Conservation (phyloP, 2,888 invertebrate genomes). For the Germaria angustata region DNA sequence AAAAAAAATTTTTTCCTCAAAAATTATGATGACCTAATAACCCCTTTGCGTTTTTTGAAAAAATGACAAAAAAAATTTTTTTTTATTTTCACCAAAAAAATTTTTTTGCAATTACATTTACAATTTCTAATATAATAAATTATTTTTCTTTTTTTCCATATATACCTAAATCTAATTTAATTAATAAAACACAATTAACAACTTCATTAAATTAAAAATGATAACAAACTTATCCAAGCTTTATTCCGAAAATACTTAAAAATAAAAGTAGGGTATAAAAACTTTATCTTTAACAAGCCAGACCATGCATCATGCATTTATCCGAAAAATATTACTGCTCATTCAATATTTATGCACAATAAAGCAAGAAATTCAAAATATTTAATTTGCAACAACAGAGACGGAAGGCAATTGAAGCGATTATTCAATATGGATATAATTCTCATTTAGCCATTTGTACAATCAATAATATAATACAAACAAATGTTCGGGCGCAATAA, state of each 20-base stretch:
- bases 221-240: too few relatives aligned
- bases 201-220: too few relatives aligned
- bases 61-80: too few relatives aligned
- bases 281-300: constrained; percentile 55
- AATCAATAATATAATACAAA: neutral
- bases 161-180: too few relatives aligned
- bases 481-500: neutral
- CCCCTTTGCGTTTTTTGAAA: too few relatives aligned
- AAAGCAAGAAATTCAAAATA: constrained; percentile 29
- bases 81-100: too few relatives aligned
- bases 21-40: too few relatives aligned
- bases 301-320: constrained; percentile 58
- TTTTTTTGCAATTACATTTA: too few relatives aligned
- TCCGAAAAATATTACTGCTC: constrained; percentile 40
- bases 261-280: constrained; percentile 43
- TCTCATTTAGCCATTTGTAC: neutral
- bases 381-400: neutral
- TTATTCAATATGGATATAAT: constrained; percentile 27
- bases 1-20: too few relatives aligned
- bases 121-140: too few relatives aligned
- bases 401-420: neutral
- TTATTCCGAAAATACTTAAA: neutral
- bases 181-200: too few relatives aligned
- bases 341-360: constrained; percentile 47
- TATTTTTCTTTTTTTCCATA: too few relatives aligned